These are phyloP conservation scores for Brachypodius melanocephalos DNA, from an alignment of 2,113 vertebrate species.

Conservation along the genomic window DNA sequence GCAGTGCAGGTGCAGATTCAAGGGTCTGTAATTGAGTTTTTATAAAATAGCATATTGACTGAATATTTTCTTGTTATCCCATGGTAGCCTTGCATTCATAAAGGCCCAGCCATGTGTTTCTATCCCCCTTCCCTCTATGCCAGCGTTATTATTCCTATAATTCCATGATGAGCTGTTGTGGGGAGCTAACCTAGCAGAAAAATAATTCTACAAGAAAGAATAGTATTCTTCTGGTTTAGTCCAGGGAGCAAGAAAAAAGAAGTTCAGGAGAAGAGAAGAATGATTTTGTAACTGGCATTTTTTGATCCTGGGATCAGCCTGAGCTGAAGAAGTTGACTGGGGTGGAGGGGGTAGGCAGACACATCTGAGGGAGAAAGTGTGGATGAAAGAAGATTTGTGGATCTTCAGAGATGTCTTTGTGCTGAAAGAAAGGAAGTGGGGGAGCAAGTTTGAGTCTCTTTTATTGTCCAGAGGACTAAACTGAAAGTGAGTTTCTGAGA, in stretches of 20 bases:
- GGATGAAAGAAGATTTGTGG: slow-evolving; percentile 17
- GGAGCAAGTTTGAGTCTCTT: neutral
- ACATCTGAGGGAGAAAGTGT: neutral
- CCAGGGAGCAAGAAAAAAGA: neutral
- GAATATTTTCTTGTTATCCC: neutral
- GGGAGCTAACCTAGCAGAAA: neutral
- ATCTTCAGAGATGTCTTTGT: slow-evolving; percentile 41
- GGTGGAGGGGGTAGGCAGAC: neutral
- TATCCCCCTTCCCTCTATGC: neutral
- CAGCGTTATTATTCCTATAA: neutral
- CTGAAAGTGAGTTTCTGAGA: neutral
- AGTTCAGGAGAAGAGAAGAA: neutral
- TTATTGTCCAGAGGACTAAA: neutral
- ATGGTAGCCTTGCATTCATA: neutral
- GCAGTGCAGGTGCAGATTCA: neutral
- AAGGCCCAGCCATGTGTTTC: neutral
- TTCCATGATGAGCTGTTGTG: neutral
- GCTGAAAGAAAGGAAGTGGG: neutral
- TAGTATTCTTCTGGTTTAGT: neutral
- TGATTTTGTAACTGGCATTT: slow-evolving; percentile 13
- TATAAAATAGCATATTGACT: neutral
- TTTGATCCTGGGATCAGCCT: slow-evolving; percentile 23
- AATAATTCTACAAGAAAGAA: neutral
- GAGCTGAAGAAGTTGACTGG: slow-evolving; percentile 27
- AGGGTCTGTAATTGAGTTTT: neutral